A percentile compares a stretch with the other conserved stretches of the same genome.
Conservation (phyloP, 2,888 invertebrate species). For the Horisme vitalbata region DNA sequence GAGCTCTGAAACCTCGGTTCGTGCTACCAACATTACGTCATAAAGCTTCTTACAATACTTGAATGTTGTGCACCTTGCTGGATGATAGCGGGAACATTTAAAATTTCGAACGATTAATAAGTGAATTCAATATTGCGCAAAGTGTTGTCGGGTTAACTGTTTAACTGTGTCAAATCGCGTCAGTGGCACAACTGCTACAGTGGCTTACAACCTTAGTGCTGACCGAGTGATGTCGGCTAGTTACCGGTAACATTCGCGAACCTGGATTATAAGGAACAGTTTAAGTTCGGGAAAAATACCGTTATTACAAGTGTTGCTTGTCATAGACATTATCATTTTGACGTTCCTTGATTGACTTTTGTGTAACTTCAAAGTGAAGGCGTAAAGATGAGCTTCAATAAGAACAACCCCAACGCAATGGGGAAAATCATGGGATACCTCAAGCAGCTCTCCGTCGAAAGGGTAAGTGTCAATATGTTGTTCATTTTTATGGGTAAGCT, state of each 20-base stretch:
- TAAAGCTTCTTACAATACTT: conserved; percentile 54
- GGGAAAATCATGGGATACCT: conserved; percentile 79
- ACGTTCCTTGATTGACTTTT: conserved; percentile 66
- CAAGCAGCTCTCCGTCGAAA: conserved; percentile 77
- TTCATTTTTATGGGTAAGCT: not conserved
- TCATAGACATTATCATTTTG: conserved; percentile 70
- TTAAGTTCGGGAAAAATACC: conserved; percentile 48
- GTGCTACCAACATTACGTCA: conserved; percentile 69
- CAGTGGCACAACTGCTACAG: conserved; percentile 36
- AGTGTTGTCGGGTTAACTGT: conserved; percentile 37
- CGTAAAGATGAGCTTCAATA: conserved; percentile 79
- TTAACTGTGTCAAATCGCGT: conserved; percentile 61
- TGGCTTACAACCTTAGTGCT: conserved; percentile 31
- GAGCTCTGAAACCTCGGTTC: conserved; percentile 72
- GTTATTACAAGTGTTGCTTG: conserved; percentile 57
- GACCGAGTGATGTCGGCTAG: conserved; percentile 57
- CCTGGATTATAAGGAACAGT: conserved; percentile 67
- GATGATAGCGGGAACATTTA: conserved; percentile 59
- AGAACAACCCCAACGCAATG: conserved; percentile 77
- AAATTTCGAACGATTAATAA: conserved; percentile 49
- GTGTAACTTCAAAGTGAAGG: conserved; percentile 40
- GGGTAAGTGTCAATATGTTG: conserved; percentile 57
- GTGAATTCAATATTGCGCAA: conserved; percentile 36
- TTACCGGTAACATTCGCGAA: conserved; percentile 58
- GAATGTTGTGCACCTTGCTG: conserved; percentile 66